Evolutionary conservation across 2,113 vertebrate species (phyloP).

Genomic region (Hemicordylus capensis): DNA sequence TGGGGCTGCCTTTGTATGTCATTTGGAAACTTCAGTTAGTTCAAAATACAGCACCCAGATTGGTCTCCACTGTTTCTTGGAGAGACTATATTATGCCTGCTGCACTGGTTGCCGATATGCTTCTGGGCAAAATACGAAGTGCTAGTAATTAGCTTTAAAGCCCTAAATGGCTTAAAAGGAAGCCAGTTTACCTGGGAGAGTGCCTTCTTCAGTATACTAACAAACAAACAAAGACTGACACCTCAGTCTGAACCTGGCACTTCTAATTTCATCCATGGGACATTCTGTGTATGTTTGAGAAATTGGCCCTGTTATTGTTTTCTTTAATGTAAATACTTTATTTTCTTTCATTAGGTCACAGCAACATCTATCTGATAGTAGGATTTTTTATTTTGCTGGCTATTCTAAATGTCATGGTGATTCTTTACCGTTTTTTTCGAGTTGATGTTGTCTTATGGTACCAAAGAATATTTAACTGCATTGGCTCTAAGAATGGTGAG

Average conservation of each 20-base stretch:
- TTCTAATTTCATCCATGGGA: neutral
- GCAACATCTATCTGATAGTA: slow-evolving; percentile 33
- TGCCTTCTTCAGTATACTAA: too few relatives aligned
- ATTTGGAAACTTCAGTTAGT: too few relatives aligned
- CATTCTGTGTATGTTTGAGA: neutral
- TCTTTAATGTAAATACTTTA: slow-evolving; percentile 16
- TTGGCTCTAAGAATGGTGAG: slow-evolving; percentile 70
- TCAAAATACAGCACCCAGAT: too few relatives aligned
- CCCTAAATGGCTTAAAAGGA: too few relatives aligned
- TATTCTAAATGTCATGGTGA: slow-evolving; percentile 35
- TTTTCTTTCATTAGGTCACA: slow-evolving; percentile 53
- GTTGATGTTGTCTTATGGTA: slow-evolving; percentile 66
- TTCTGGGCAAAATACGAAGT: too few relatives aligned
- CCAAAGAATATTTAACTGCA: slow-evolving; percentile 58
- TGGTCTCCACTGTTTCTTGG: too few relatives aligned
- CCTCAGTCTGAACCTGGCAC: slow-evolving; percentile 9
- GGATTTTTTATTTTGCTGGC: slow-evolving; percentile 64
- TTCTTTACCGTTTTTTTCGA: slow-evolving; percentile 68
- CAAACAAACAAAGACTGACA: too few relatives aligned
- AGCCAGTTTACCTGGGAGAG: too few relatives aligned
- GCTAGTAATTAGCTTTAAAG: too few relatives aligned
- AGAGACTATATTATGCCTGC: too few relatives aligned
- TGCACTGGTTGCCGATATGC: too few relatives aligned
- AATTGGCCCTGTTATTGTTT: fast-evolving
- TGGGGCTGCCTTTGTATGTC: too few relatives aligned